Conservation (phyloP, 2,797 vertebrate genomes). For the Gastrophryne carolinensis region DNA sequence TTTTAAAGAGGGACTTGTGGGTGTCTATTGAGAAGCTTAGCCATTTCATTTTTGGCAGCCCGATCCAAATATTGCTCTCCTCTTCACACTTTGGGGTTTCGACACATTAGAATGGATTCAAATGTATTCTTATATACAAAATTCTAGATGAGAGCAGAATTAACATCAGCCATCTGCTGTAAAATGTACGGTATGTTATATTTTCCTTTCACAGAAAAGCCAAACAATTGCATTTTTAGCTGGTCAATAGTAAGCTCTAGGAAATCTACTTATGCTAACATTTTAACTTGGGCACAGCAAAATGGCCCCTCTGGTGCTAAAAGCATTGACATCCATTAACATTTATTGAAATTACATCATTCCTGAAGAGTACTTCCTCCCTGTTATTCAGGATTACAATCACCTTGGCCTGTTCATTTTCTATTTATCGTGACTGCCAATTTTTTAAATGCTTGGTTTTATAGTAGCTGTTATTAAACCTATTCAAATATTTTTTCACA, state of each 20-base stretch:
- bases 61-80: too few relatives aligned
- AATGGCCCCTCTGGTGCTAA: neutral
- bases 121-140: too few relatives aligned
- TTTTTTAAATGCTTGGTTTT: neutral
- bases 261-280: neutral
- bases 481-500: neutral
- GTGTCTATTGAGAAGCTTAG: too few relatives aligned
- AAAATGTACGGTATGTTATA: neutral
- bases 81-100: too few relatives aligned
- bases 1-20: too few relatives aligned
- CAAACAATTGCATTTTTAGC: constrained; percentile 2
- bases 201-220: neutral
- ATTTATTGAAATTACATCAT: constrained; percentile 11
- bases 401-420: neutral
- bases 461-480: constrained; percentile 1
- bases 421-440: neutral
- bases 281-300: neutral
- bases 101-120: too few relatives aligned
- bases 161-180: too few relatives aligned
- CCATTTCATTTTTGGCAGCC: too few relatives aligned
- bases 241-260: constrained; percentile 7
- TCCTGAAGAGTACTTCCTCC: neutral
- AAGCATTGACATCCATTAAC: constrained; percentile 16
- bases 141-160: too few relatives aligned
- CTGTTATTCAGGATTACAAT: neutral